Base-by-base conservation (phyloP, 2,888 invertebrate genomes). In the Metallyticus violacea region DNA sequence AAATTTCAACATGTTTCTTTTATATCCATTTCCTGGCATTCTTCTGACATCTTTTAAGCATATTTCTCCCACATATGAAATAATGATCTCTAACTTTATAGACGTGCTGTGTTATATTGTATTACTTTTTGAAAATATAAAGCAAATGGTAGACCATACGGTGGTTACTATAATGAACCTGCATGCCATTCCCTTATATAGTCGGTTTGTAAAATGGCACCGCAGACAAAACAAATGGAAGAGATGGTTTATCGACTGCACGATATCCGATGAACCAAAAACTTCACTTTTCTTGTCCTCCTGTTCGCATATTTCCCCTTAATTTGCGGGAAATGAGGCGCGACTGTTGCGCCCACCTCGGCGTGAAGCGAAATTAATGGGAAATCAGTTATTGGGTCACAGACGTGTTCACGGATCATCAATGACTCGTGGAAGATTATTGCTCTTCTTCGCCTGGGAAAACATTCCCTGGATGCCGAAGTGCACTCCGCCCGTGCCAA, bases 391-490 rank as follows among this genome's bases (percentile, higher is more conserved):
- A 62, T 62, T 62, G 40, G 40, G 40, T 62, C 15, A 62, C 15
- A 40, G 26, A 1, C 81, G 25, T 80, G 30, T 81, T 40, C 81
- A 81, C 40, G 81, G 81, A 81, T 30, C 81, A 81, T 81, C 81
- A 81, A 30, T 30, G 40, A 40, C 81, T 81, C 81, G 81, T 81
- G 81, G 81, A 81, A 81, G 25, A 81, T 81, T 81, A 25, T 29
- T 81, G 29, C 40, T 81, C 81, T 81, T 62, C 40, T 15, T 62
- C 40, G 40, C 22, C 15, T 62, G 40, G 40, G 40, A 62, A 62
- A 62, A 15, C 40, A 62, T 62, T 62, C 40, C n/a, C n/a, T n/a
- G n/a, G n/a, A n/a, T n/a, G n/a, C n/a, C 40, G 9, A 40, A 9
- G 7, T 7, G 40, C 15, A 40, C 5, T 62, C 40, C 40, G 22